Evolutionary conservation across 2,888 invertebrate genomes (phyloP).

Genomic region (Tuta absoluta): DNA sequence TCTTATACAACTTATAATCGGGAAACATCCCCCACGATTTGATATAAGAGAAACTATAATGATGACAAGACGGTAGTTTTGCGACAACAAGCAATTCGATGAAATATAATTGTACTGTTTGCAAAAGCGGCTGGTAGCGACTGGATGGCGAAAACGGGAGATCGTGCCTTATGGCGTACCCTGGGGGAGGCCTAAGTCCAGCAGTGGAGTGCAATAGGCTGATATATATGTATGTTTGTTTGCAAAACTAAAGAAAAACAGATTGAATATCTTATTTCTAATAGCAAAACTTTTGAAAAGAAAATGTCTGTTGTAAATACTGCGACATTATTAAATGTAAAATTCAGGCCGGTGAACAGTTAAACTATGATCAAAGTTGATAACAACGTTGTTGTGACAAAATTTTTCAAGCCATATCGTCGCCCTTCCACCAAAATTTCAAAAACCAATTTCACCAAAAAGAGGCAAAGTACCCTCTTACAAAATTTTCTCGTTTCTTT

Average conservation of each 20-base stretch:
- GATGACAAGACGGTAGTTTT: slow-evolving; percentile 17
- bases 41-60: slow-evolving; percentile 34
- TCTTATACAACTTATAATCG: slow-evolving; percentile 28
- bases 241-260: too few species aligned
- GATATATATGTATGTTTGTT: too few species aligned
- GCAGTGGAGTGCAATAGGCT: too few species aligned
- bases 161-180: too few species aligned
- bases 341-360: background rate
- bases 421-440: background rate
- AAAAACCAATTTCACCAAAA: slow-evolving; percentile 38
- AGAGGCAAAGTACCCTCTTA: slow-evolving; percentile 13
- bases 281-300: background rate
- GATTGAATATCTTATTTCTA: background rate
- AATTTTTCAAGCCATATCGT: background rate
- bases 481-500: slow-evolving; percentile 23
- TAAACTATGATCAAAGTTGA: background rate
- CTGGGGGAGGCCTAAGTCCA: too few species aligned
- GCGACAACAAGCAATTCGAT: background rate
- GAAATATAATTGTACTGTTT: background rate
- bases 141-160: too few species aligned
- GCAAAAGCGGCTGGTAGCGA: too few species aligned
- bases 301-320: background rate
- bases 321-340: background rate
- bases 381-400: background rate
- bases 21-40: slow-evolving; percentile 41